Evolutionary conservation across 2,797 vertebrate species (phyloP).

Genomic region (Alosa sapidissima): DNA sequence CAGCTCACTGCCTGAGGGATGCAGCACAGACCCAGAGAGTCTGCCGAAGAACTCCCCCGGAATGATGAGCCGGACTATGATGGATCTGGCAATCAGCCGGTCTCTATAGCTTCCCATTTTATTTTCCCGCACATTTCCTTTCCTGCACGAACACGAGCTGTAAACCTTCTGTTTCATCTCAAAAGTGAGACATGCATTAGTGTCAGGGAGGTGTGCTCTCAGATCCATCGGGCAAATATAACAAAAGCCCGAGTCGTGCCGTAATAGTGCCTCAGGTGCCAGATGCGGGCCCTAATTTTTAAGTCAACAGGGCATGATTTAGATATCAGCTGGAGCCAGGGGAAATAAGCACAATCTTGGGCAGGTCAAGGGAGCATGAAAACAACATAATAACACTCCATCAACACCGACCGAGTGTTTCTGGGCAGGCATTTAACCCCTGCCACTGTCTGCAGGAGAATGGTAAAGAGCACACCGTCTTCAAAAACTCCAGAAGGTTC

Average conservation of each 20-base stretch:
- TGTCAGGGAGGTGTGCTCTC: constrained; percentile 65
- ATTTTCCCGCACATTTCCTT: constrained; percentile 47
- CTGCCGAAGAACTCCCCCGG: not conserved
- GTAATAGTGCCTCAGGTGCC: constrained; percentile 65
- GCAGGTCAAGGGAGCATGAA: constrained; percentile 73
- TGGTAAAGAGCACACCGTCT: not conserved
- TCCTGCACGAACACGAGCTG: constrained; percentile 57
- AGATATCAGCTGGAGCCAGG: constrained; percentile 69
- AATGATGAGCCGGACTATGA: constrained; percentile 25
- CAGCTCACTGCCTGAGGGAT: not conserved
- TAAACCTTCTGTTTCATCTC: constrained; percentile 63
- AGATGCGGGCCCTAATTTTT: constrained; percentile 66
- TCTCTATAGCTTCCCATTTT: constrained; percentile 27
- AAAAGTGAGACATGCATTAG: constrained; percentile 64
- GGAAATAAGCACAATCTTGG: constrained; percentile 81
- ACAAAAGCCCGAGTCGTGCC: constrained; percentile 54
- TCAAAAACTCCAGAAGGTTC: not conserved
- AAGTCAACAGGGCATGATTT: constrained; percentile 61
- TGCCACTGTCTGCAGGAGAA: constrained; percentile 45
- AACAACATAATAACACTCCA: constrained; percentile 76
- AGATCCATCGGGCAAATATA: constrained; percentile 75
- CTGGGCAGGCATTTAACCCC: constrained; percentile 71
- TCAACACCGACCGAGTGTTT: constrained; percentile 60
- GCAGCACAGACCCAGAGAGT: not conserved
- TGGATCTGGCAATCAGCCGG: constrained; percentile 44